phyloP scores from a whole-genome alignment of 2,797 vertebrate species.

The Loriculus beryllinus region DNA sequence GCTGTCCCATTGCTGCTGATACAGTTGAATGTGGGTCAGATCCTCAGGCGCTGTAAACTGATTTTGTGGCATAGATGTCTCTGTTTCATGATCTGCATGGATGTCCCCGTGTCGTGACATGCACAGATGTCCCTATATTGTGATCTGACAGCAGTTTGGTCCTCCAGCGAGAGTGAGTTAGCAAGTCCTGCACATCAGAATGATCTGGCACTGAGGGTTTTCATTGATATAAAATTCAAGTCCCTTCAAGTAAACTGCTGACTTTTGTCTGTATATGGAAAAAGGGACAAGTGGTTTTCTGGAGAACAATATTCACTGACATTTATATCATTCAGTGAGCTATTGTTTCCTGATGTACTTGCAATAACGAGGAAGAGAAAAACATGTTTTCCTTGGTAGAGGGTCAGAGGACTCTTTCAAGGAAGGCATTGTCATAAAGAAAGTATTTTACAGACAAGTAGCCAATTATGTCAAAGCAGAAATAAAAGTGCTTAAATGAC shows the following conservation, averaged over 20 bases:
- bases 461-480: not conserved
- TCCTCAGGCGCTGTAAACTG: not conserved
- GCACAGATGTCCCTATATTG: rapidly evolving
- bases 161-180: rapidly evolving
- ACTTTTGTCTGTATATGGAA: not conserved
- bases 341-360: not conserved
- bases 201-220: not conserved
- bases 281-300: not conserved
- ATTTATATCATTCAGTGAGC: not conserved
- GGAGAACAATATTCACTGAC: not conserved
- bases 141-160: not conserved
- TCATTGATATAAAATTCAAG: not conserved
- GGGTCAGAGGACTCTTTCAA: not conserved
- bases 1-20: not conserved
- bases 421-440: slow-evolving; percentile 18
- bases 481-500: slow-evolving; percentile 43
- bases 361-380: slow-evolving; percentile 21
- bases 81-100: not conserved
- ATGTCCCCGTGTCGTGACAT: not conserved
- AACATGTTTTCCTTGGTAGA: slow-evolving; percentile 10
- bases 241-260: not conserved
- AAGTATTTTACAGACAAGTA: not conserved
- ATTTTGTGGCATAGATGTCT: rapidly evolving
- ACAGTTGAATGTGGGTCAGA: not conserved
- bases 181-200: not conserved